Percentiles rank a stretch among this genome's conserved stretches.
Evolutionary conservation across 1,140 invertebrate species (phyloP).

Genomic region (Oscheius sp.): DNA sequence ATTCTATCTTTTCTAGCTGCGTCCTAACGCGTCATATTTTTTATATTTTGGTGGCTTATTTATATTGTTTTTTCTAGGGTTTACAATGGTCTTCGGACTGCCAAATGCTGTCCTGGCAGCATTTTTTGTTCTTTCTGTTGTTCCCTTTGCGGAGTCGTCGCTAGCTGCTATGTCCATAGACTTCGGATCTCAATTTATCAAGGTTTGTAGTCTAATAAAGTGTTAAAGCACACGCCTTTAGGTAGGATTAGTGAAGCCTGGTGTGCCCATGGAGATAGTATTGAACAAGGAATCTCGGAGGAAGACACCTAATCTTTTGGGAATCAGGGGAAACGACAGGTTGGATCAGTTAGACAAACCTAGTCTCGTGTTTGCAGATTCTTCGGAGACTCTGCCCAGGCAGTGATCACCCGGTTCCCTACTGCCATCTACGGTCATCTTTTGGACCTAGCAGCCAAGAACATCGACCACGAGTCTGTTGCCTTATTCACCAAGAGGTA

Average conservation of each 20-base stretch:
- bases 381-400: conserved; percentile 84
- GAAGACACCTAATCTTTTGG: conserved; percentile 84
- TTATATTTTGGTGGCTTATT: not conserved
- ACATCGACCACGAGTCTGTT: conserved; percentile 85
- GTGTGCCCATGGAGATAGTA: conserved; percentile 99
- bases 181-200: not conserved
- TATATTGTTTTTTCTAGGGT: no score
- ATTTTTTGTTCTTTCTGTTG: not conserved
- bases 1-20: no score
- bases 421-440: conserved; percentile 62
- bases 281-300: conserved; percentile 89
- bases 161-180: not conserved
- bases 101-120: not conserved
- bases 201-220: not conserved
- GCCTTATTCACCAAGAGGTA: conserved; percentile 71
- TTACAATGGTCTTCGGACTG: no score
- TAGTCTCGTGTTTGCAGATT: conserved; percentile 59
- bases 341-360: no score
- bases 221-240: conserved; percentile 77
- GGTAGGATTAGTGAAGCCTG: conserved; percentile 84
- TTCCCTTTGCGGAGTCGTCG: not conserved
- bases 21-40: not conserved
- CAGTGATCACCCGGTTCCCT: not conserved
- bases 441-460: conserved; percentile 84
- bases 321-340: conserved; percentile 18